phyloP scores from a whole-genome alignment of 1,140 invertebrate genomes.

The Callitettix versicolor region DNA sequence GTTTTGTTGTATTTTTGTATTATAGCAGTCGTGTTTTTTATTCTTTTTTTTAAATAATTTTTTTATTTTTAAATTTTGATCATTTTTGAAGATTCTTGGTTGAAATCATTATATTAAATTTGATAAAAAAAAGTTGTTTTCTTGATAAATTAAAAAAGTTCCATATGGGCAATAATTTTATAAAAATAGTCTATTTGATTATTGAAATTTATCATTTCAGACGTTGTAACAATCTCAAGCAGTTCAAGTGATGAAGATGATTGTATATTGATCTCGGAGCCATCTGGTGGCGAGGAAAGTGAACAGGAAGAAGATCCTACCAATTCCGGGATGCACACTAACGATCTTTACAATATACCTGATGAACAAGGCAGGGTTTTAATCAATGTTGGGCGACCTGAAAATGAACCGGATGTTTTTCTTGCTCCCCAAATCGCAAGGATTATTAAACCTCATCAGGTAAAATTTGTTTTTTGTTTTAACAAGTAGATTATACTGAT shows the following conservation, averaged over 20 bases:
- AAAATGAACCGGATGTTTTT: conserved; percentile 86
- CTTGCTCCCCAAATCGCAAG: conserved; percentile 85
- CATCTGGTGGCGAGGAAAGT: conserved; percentile 39
- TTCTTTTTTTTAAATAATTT: too few relatives aligned
- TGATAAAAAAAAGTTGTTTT: too few relatives aligned
- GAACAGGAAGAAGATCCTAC: conserved; percentile 51
- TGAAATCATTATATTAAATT: too few relatives aligned
- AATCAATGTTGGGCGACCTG: conserved; percentile 92
- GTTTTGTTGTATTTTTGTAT: too few relatives aligned
- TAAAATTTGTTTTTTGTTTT: conserved; percentile 23
- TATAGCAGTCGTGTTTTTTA: too few relatives aligned
- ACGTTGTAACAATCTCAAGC: conserved; percentile 53
- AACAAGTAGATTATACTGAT: not conserved
- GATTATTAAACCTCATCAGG: conserved; percentile 91
- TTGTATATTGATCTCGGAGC: conserved; percentile 66
- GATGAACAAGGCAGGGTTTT: conserved; percentile 87
- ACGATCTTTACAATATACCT: conserved; percentile 83
- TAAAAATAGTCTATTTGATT: too few relatives aligned
- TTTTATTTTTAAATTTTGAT: too few relatives aligned
- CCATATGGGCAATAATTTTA: too few relatives aligned
- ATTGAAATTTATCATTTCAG: conserved; percentile 31
- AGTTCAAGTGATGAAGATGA: conserved; percentile 49
- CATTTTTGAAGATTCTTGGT: too few relatives aligned
- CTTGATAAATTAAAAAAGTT: too few relatives aligned
- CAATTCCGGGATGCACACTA: conserved; percentile 69